A percentile compares a stretch with the other conserved stretches of the same genome.
These are phyloP conservation scores for Matsumyia berberina DNA, from an alignment of 2,888 invertebrate genomes.

Conservation along the genomic window DNA sequence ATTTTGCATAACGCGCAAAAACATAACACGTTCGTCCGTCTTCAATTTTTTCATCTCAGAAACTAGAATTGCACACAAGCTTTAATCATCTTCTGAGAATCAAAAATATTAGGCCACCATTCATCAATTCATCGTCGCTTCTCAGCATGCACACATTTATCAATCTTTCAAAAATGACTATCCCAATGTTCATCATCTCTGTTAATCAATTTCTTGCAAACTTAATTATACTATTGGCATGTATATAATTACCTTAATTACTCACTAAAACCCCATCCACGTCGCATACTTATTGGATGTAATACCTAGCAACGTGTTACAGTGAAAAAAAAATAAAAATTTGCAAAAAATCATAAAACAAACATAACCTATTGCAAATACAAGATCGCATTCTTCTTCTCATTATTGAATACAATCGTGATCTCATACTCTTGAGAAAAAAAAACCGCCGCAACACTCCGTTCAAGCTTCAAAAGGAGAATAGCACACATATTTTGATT, in stretches of 20 bases:
- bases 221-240: constrained; percentile 6
- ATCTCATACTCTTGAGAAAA: constrained; percentile 56
- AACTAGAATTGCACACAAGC: too few species aligned
- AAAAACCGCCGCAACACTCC: constrained; percentile 12
- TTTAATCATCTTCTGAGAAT: neutral
- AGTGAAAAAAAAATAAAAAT: constrained; percentile 20
- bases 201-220: constrained; percentile 8
- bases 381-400: constrained; percentile 53
- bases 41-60: too few species aligned
- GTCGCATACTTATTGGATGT: constrained; percentile 4
- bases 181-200: constrained; percentile 9
- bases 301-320: constrained; percentile 23
- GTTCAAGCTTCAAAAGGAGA: constrained; percentile 44
- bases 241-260: constrained; percentile 19
- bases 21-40: neutral
- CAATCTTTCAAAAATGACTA: neutral
- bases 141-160: neutral
- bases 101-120: neutral
- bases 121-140: neutral
- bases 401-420: constrained; percentile 38
- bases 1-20: too few species aligned
- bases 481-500: constrained; percentile 59
- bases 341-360: constrained; percentile 12
- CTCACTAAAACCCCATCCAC: constrained; percentile 12
- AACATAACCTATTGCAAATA: constrained; percentile 30